Evolutionary conservation across 2,113 vertebrate genomes (phyloP), one percentile per base, ranked within the genome.

Genomic region (Varanus komodoensis): DNA sequence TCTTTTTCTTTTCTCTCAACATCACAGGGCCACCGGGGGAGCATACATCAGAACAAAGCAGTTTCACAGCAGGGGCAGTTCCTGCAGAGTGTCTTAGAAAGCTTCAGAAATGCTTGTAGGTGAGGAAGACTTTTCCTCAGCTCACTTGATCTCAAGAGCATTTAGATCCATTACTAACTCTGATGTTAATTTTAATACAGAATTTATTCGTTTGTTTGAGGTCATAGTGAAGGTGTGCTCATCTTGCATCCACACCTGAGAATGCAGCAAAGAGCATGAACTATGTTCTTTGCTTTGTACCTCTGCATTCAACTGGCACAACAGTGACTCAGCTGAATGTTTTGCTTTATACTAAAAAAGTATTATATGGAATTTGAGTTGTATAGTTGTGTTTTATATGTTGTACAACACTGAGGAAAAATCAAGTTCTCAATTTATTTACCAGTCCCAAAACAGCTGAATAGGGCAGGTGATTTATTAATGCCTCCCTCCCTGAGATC

Each of bases 101-200:
- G 97, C 93, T 98, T 99, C 95, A 97, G 98, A 91, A 98, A 97
- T 83, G 98, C 98, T 92, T 99, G 99, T 97, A 98, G 98, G 99
- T 99, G 90, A 96, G 97, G 92, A 61, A 38, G 86, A n/a, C 5
- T 75, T 32, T 67, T 86, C 48, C 44, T 82, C 38, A 71, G 14
- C 21, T 69, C 93, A 87, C 88, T 32, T 94, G 82, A 32, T 93
- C 0, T 0, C 57, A 44, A 8, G 6, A 87, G 17, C n/a, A 50
- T 25, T 75, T 50, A 75, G 38, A 48, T 91, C 87, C 87, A 3
- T 21, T 81, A 78, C 17, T 52, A 73, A 0, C 27, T 87, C 83
- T 79, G 78, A 57, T 52, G 80, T 89, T 88, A 88, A 73, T 25
- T 57, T 90, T 75, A 7, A n/a, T 75, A 34, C 52, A 86, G 86